Percentiles rank a stretch among this genome's conserved stretches.
Evolutionary conservation across 2,797 vertebrate genomes (phyloP).

Genomic region (Sebastes oblongus): DNA sequence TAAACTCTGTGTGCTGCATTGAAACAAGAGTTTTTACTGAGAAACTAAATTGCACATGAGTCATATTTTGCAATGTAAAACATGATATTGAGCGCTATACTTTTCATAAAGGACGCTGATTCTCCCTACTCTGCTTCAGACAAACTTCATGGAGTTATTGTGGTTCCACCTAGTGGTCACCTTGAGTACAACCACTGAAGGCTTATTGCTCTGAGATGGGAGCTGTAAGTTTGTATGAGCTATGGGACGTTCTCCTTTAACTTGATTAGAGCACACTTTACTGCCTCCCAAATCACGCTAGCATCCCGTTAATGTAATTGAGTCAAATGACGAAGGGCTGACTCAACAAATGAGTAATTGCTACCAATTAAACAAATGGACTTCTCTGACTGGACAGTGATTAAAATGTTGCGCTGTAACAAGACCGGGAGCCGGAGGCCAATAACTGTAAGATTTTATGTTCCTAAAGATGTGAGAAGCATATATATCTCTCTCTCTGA

Average conservation of each 20-base stretch:
- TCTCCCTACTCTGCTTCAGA: not conserved
- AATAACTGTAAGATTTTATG: slow-evolving; percentile 51
- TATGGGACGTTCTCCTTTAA: slow-evolving; percentile 39
- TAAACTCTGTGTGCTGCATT: not conserved
- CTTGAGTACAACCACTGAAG: slow-evolving; percentile 3
- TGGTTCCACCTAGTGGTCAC: slow-evolving; percentile 62
- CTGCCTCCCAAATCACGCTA: slow-evolving; percentile 53
- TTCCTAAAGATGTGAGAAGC: slow-evolving; percentile 41
- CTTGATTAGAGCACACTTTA: slow-evolving; percentile 67
- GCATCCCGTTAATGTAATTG: slow-evolving; percentile 73
- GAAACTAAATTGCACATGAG: not conserved
- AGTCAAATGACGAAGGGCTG: slow-evolving; percentile 62
- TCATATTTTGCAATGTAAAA: not conserved
- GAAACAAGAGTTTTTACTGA: not conserved
- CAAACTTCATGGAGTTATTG: not conserved
- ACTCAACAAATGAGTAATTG: slow-evolving; percentile 66
- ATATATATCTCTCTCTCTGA: slow-evolving; percentile 13
- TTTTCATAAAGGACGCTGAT: not conserved
- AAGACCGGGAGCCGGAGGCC: slow-evolving; percentile 19
- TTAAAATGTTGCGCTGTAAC: slow-evolving; percentile 44
- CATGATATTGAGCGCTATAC: not conserved
- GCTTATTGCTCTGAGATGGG: not conserved
- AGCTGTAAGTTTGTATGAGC: slow-evolving; percentile 36
- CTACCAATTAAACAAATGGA: slow-evolving; percentile 77
- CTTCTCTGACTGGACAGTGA: slow-evolving; percentile 36